Conservation (phyloP, 2,888 invertebrate genomes). For the Aleiodes alternator region DNA sequence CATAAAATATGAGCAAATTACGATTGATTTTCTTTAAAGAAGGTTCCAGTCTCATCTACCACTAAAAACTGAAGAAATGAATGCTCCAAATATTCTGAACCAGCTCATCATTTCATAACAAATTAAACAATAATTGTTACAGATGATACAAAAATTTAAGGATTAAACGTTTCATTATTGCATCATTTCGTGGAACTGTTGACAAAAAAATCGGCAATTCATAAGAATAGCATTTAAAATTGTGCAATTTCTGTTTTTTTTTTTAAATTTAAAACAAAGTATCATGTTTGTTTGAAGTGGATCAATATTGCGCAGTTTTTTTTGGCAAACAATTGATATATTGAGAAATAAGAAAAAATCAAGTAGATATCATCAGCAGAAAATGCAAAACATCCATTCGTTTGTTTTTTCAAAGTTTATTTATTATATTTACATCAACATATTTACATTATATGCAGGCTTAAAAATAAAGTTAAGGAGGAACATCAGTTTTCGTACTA, state of each 20-base stretch:
- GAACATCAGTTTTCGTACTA: no score
- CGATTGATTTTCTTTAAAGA: neutral
- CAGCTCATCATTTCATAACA: neutral
- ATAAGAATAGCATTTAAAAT: neutral
- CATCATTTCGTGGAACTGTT: neutral
- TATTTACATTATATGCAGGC: no score
- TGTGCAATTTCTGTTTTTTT: constrained; percentile 5
- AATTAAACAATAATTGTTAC: neutral
- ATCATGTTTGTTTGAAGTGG: neutral
- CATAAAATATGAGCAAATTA: neutral
- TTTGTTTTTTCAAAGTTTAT: no score
- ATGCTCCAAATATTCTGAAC: neutral
- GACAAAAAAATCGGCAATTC: neutral
- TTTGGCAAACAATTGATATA: neutral
- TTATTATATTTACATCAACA: no score
- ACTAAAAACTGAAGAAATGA: neutral
- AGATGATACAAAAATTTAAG: neutral
- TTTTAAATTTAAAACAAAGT: neutral
- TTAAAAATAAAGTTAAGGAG: no score
- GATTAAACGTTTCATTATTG: neutral
- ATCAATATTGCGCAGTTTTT: constrained; percentile 4
- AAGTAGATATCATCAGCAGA: neutral
- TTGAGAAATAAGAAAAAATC: no score
- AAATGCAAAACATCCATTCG: neutral
- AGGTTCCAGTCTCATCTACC: neutral